These are phyloP conservation scores for Caenorhabditis latens DNA, from an alignment of 1,140 invertebrate genomes.

Conservation along the genomic window DNA sequence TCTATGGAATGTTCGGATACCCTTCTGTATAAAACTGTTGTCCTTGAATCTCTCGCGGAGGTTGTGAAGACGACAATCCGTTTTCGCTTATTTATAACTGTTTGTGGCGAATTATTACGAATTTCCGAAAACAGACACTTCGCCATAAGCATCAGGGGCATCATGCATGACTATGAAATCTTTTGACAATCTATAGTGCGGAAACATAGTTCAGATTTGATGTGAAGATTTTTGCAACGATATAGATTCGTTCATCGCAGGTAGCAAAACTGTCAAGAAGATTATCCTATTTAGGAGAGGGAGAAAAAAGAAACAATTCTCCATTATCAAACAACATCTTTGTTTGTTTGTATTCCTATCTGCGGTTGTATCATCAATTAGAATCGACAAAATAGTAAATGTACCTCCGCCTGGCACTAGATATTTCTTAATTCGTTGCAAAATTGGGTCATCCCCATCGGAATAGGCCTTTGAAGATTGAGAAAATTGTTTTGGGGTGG, in stretches of 20 bases:
- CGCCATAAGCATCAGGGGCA: background rate
- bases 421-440: conserved; percentile 38
- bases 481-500: background rate
- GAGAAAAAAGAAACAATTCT: background rate
- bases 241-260: too few species aligned
- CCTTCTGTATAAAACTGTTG: conserved; percentile 15
- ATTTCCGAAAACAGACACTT: conserved; percentile 32
- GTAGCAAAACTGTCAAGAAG: background rate
- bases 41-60: conserved; percentile 31
- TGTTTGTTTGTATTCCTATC: background rate
- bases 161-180: conserved; percentile 42
- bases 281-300: background rate
- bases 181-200: conserved; percentile 38
- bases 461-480: conserved; percentile 37
- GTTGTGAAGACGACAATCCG: background rate
- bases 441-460: conserved; percentile 37
- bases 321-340: conserved; percentile 30
- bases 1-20: conserved; percentile 36
- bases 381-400: conserved; percentile 40
- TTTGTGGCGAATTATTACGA: conserved; percentile 38
- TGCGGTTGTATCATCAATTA: conserved; percentile 33
- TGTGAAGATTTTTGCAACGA: background rate
- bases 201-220: background rate
- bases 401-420: conserved; percentile 30
- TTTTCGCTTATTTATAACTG: conserved; percentile 46